phyloP scores from a whole-genome alignment of 2,113 vertebrate genomes.

The Leptosomus discolor region DNA sequence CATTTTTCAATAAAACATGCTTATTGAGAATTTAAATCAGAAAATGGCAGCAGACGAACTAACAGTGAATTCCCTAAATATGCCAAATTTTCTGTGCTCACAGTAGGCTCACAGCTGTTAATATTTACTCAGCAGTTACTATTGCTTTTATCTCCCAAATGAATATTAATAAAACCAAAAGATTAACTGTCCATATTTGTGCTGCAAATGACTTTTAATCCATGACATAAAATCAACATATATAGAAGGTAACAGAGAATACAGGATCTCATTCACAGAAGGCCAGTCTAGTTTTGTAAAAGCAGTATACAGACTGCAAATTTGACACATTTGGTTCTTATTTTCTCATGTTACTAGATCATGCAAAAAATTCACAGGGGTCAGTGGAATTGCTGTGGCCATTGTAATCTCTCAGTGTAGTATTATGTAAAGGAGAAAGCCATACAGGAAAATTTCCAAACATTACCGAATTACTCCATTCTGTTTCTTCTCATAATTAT shows the following conservation, averaged over 20 bases:
- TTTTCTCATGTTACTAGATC: neutral
- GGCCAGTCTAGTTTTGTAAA: neutral
- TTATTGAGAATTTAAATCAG: conserved; percentile 40
- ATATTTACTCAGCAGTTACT: conserved; percentile 58
- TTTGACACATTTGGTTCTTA: neutral
- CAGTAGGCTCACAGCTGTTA: conserved; percentile 46
- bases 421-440: neutral
- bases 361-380: neutral
- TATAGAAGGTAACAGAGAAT: neutral
- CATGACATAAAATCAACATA: neutral
- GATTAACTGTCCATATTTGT: neutral
- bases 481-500: neutral
- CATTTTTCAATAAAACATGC: conserved; percentile 9
- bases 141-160: conserved; percentile 46
- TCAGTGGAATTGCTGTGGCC: neutral
- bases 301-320: neutral
- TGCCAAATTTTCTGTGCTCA: conserved; percentile 16
- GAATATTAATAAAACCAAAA: conserved; percentile 29
- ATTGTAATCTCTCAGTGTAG: fast-evolving
- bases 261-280: neutral
- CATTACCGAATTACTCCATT: neutral
- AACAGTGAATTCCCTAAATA: conserved; percentile 19
- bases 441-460: neutral
- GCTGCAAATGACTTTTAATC: neutral
- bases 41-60: conserved; percentile 45